Evolutionary conservation across 2,888 invertebrate genomes (phyloP).

Genomic region (Amaurobius ferox): DNA sequence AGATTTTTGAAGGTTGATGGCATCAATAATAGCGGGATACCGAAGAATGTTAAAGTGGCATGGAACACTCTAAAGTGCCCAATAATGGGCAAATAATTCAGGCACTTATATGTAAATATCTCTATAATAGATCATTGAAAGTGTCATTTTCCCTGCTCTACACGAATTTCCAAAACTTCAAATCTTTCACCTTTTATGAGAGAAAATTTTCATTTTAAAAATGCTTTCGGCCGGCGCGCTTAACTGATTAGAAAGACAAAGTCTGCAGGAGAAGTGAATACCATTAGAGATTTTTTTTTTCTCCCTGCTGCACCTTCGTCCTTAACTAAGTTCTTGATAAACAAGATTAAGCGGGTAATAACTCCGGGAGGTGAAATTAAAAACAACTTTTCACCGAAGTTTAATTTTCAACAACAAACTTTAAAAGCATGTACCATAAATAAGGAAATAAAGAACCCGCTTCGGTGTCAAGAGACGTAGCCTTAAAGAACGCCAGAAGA

Average conservation of each 20-base stretch:
- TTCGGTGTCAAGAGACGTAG: slow-evolving; percentile 5
- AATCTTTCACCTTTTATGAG: not conserved
- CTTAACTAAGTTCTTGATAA: slow-evolving; percentile 67
- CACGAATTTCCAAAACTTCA: not conserved
- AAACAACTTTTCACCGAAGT: slow-evolving; percentile 49
- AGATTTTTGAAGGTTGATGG: not conserved
- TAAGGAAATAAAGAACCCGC: slow-evolving; percentile 51
- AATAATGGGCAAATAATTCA: slow-evolving; percentile 1
- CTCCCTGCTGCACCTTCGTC: not conserved
- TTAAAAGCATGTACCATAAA: slow-evolving; percentile 54
- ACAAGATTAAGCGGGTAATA: slow-evolving; percentile 64
- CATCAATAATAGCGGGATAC: not conserved
- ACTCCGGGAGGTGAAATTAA: slow-evolving; percentile 54
- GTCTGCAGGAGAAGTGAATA: slow-evolving; percentile 4
- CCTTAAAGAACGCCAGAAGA: not conserved
- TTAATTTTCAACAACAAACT: slow-evolving; percentile 42
- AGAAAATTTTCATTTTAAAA: not conserved
- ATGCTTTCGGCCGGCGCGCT: not conserved
- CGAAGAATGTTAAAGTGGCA: not conserved
- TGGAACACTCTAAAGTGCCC: not conserved
- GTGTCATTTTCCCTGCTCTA: not conserved
- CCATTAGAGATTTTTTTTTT: slow-evolving; percentile 17
- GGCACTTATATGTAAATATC: not conserved
- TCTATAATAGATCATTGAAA: not conserved
- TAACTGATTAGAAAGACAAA: slow-evolving; percentile 37